These are phyloP conservation scores for Cryptotis parvus DNA, from an alignment of 2,113 vertebrate genomes.

Conservation along the genomic window DNA sequence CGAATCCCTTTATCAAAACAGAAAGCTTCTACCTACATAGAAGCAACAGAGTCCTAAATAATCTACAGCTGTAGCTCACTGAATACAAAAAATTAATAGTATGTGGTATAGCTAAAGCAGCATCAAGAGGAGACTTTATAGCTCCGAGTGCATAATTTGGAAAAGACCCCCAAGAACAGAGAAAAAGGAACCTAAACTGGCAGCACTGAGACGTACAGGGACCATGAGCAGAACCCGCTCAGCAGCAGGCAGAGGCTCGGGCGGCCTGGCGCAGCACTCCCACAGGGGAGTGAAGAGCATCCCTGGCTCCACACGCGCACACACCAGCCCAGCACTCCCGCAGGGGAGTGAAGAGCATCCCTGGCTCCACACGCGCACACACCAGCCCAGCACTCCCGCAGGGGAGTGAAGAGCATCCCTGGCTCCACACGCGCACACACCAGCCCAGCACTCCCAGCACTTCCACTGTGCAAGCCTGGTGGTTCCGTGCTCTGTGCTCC, in stretches of 20 bases:
- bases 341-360: too few species aligned
- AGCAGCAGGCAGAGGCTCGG: too few species aligned
- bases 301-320: too few species aligned
- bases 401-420: too few species aligned
- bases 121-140: not conserved
- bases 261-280: too few species aligned
- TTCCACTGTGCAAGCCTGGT: too few species aligned
- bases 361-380: too few species aligned
- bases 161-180: constrained; percentile 39
- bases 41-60: constrained; percentile 14
- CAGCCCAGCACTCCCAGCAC: too few species aligned
- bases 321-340: not conserved
- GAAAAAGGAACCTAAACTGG: constrained; percentile 48
- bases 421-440: too few species aligned
- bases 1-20: not conserved
- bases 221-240: not conserved
- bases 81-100: constrained; percentile 36
- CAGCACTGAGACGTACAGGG: not conserved
- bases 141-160: not conserved
- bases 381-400: too few species aligned
- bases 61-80: constrained; percentile 15
- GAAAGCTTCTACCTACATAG: constrained; percentile 7
- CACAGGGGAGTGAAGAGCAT: too few species aligned
- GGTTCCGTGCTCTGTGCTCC: too few species aligned
- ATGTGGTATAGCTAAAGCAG: not conserved